A percentile compares a stretch with the other conserved stretches of the same genome.
Conservation (phyloP, 2,888 invertebrate species). For the Nomada ruficornis region DNA sequence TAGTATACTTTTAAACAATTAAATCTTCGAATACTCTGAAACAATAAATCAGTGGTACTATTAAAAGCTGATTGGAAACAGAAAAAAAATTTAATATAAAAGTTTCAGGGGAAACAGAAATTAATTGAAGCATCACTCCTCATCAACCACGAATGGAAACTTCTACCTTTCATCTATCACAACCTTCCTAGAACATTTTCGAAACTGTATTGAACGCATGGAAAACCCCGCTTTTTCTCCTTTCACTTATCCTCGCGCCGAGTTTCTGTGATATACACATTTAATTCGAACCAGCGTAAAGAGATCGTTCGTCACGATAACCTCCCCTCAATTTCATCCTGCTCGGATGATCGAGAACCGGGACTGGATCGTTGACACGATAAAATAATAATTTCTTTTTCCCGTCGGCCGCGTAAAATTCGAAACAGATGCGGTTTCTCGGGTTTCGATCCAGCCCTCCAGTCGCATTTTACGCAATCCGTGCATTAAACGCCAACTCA, state of each 20-base stretch:
- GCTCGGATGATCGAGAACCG: slow-evolving; percentile 18
- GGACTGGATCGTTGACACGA: slow-evolving; percentile 11
- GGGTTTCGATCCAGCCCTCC: slow-evolving; percentile 13
- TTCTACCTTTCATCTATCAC: neutral
- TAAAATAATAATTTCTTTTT: slow-evolving; percentile 2
- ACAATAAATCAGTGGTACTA: too few relatives aligned
- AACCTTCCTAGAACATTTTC: neutral
- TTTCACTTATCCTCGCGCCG: slow-evolving; percentile 13
- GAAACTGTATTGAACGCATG: neutral
- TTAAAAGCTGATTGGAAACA: too few relatives aligned
- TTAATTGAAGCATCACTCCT: neutral
- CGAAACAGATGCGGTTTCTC: slow-evolving; percentile 16
- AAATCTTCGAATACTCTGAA: too few relatives aligned
- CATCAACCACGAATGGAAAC: neutral
- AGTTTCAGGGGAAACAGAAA: too few relatives aligned
- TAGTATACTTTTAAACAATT: too few relatives aligned
- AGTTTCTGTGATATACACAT: slow-evolving; percentile 13
- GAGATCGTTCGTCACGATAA: slow-evolving; percentile 43
- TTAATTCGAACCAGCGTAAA: slow-evolving; percentile 33
- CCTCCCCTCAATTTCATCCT: slow-evolving; percentile 37
- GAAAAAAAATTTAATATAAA: too few relatives aligned
- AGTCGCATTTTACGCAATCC: slow-evolving; percentile 55
- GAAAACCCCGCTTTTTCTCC: slow-evolving; percentile 13
- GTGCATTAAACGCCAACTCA: slow-evolving; percentile 36
- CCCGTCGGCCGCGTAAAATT: neutral